Conservation (phyloP, 2,113 vertebrate species). For the Cairina moschata region DNA sequence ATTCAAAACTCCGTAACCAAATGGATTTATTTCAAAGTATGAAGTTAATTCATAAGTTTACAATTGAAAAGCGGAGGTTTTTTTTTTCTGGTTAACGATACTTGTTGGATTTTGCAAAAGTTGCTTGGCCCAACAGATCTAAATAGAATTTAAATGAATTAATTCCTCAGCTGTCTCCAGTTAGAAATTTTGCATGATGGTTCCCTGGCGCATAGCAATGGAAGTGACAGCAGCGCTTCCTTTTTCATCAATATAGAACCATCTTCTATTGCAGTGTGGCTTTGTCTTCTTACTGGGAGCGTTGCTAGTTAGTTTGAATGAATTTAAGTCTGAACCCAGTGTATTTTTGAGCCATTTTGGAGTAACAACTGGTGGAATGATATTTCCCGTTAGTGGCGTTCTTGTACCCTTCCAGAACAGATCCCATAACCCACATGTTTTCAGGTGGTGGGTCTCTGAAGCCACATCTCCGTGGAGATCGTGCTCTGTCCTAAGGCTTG, state of each 20-base stretch:
- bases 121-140: neutral
- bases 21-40: neutral
- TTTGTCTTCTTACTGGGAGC: neutral
- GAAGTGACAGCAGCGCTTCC: accelerated
- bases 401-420: neutral
- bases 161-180: neutral
- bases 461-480: neutral
- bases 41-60: neutral
- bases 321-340: neutral
- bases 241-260: neutral
- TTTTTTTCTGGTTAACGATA: neutral
- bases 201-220: neutral
- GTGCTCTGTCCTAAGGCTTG: neutral
- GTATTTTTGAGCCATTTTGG: neutral
- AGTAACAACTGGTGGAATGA: neutral
- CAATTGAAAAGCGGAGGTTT: neutral
- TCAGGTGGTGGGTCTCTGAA: neutral
- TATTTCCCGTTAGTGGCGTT: neutral
- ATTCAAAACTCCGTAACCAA: neutral
- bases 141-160: neutral
- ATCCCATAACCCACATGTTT: neutral
- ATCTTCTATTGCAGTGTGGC: neutral
- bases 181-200: neutral
- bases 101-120: neutral
- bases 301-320: neutral